These are phyloP conservation scores for Drosophila ezoana DNA, from an alignment of 2,888 invertebrate species.

Conservation along the genomic window DNA sequence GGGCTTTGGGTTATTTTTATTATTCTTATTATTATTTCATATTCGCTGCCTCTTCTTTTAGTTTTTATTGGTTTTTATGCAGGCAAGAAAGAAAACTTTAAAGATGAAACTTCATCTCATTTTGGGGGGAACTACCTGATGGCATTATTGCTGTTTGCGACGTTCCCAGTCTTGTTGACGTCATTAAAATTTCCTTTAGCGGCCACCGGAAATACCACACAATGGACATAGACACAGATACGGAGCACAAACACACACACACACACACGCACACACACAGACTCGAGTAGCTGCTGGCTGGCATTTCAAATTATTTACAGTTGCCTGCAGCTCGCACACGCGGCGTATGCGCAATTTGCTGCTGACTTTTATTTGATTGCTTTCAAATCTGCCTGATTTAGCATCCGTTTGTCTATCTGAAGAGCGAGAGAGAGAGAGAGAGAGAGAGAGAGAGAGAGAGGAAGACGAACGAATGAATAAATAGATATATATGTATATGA, in stretches of 20 bases:
- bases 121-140: conserved; percentile 48
- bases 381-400: conserved; percentile 14
- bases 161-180: conserved; percentile 55
- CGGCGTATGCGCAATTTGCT: conserved; percentile 70
- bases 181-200: conserved; percentile 76
- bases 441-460: neutral
- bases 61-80: conserved; percentile 38
- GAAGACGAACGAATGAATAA: neutral
- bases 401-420: neutral
- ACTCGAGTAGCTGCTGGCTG: conserved; percentile 18
- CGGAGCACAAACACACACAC: conserved; percentile 14
- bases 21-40: conserved; percentile 44
- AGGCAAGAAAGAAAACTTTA: conserved; percentile 37
- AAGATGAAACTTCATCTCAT: conserved; percentile 16
- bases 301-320: conserved; percentile 57
- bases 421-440: neutral
- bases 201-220: conserved; percentile 71
- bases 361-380: conserved; percentile 41
- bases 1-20: conserved; percentile 31
- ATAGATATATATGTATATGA: neutral
- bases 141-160: conserved; percentile 40
- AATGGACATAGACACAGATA: conserved; percentile 45
- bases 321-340: conserved; percentile 48
- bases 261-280: conserved; percentile 29
- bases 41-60: conserved; percentile 1